Percentiles rank a stretch among this genome's conserved stretches.
Conservation (phyloP, 1,140 invertebrate species). For the Neodiprion lecontei region DNA sequence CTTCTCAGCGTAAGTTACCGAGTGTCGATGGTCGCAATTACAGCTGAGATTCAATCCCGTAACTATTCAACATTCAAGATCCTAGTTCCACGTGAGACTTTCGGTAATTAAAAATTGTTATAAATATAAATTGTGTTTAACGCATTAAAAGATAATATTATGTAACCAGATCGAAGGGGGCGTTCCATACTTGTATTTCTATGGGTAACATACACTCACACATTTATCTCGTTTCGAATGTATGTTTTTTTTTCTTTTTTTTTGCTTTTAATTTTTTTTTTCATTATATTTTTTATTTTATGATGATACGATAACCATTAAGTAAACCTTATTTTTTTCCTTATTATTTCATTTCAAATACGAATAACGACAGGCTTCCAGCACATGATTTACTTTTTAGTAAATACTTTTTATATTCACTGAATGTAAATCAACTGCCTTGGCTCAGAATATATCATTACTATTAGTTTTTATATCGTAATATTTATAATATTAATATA, state of each 20-base stretch:
- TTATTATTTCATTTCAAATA: constrained; percentile 43
- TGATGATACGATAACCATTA: constrained; percentile 36
- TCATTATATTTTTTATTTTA: constrained; percentile 8
- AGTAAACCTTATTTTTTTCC: constrained; percentile 44
- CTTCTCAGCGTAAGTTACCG: background rate
- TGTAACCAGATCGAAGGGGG: background rate
- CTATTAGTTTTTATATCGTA: constrained; percentile 45
- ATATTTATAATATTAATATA: constrained; percentile 50
- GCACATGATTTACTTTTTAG: constrained; percentile 50
- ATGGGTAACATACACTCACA: constrained; percentile 38
- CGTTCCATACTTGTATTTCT: constrained; percentile 14
- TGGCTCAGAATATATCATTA: constrained; percentile 53
- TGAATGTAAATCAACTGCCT: constrained; percentile 51
- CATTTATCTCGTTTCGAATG: constrained; percentile 27
- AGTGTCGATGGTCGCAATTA: background rate
- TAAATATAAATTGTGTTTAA: background rate
- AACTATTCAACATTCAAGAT: background rate
- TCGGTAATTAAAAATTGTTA: background rate
- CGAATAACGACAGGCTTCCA: constrained; percentile 54
- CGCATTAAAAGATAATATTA: background rate
- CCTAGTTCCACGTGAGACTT: background rate
- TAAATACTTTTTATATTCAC: constrained; percentile 42
- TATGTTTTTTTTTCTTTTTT: constrained; percentile 21
- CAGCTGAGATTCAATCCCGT: background rate
- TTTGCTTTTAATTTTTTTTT: constrained; percentile 8